Evolutionary conservation across 2,113 vertebrate genomes (phyloP), one percentile per base, ranked within the genome.

Genomic region (Psettodes erumei): DNA sequence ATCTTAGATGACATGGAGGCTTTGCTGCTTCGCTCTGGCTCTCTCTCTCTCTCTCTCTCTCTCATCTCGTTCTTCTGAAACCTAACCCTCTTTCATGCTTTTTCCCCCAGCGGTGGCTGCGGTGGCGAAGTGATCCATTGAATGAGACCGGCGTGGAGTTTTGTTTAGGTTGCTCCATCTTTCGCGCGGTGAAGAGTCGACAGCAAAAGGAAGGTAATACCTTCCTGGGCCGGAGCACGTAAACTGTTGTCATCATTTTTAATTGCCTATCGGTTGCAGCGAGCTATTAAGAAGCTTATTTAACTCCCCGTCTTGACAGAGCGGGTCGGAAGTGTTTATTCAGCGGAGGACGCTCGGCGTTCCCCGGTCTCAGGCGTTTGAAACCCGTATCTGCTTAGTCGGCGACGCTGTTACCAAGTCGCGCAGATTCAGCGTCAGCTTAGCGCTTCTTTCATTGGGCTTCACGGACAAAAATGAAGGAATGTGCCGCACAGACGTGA

Each of bases 1-100:
- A 87, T 93, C 90, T 88, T 53, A 77, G 81, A 87, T 88, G 86
- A 89, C 90, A 89, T 78, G 85, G 82, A 84, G 86, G 81, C 83
- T 90, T 86, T 83, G 75, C 85, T 79, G n/a, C n/a, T n/a, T n/a
- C n/a, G n/a, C n/a, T n/a, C n/a, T n/a, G n/a, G n/a, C n/a, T n/a
- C n/a, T n/a, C 74, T 59, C 78, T 37, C 74, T 75, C 78, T 62
- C 77, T 61, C 42, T 33, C 47, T 47, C 72, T 77, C 77, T 79
- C 71, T 84, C 85, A 68, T 81, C 83, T 74, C 8, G 50, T 61
- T 81, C 83, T 75, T 87, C 85, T 81, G 80, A 76, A 80, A 77
- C 78, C 58, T 73, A 75, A 79, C 60, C 74, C 78, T 77, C 89
- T 86, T 83, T 91, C 79, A 88, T 84, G 83, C 82, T 61, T 54